Evolutionary conservation across 2,113 vertebrate genomes (phyloP).

Genomic region (Hippocampus mohnikei): DNA sequence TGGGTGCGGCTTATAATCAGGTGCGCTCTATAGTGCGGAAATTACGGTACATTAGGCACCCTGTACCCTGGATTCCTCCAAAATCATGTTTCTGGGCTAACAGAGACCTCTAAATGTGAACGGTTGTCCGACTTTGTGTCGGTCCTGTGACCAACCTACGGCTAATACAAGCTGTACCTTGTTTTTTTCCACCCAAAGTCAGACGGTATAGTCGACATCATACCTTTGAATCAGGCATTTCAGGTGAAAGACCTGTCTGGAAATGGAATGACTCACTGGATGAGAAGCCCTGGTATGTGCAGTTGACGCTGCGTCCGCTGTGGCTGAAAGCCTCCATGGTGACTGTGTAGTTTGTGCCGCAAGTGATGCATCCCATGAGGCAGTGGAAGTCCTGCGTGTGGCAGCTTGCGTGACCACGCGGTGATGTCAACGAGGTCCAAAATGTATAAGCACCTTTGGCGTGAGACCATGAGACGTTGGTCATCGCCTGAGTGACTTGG

Average conservation of each 20-base stretch:
- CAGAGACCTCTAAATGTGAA: too few relatives aligned
- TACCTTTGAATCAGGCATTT: too few relatives aligned
- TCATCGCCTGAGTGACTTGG: slow-evolving; percentile 83
- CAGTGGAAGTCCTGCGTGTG: slow-evolving; percentile 81
- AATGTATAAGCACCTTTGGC: slow-evolving; percentile 77
- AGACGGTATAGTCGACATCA: too few relatives aligned
- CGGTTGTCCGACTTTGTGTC: too few relatives aligned
- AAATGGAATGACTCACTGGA: slow-evolving; percentile 76
- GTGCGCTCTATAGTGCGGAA: too few relatives aligned
- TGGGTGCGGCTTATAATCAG: too few relatives aligned
- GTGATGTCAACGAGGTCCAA: slow-evolving; percentile 74
- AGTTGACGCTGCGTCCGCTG: slow-evolving; percentile 73
- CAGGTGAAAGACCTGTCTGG: background rate
- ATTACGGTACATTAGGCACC: too few relatives aligned
- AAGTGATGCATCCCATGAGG: slow-evolving; percentile 89
- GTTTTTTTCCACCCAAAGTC: too few relatives aligned
- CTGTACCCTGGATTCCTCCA: too few relatives aligned
- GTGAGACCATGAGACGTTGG: slow-evolving; percentile 83
- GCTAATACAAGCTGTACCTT: too few relatives aligned
- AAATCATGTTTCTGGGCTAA: too few relatives aligned
- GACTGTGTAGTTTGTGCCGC: slow-evolving; percentile 83
- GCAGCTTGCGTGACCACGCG: slow-evolving; percentile 79
- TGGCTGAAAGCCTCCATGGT: slow-evolving; percentile 79
- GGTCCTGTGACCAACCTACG: too few relatives aligned
- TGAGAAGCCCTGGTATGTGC: slow-evolving; percentile 79